Conservation (phyloP, 2,888 invertebrate genomes). For the Sarcophaga variegata region DNA sequence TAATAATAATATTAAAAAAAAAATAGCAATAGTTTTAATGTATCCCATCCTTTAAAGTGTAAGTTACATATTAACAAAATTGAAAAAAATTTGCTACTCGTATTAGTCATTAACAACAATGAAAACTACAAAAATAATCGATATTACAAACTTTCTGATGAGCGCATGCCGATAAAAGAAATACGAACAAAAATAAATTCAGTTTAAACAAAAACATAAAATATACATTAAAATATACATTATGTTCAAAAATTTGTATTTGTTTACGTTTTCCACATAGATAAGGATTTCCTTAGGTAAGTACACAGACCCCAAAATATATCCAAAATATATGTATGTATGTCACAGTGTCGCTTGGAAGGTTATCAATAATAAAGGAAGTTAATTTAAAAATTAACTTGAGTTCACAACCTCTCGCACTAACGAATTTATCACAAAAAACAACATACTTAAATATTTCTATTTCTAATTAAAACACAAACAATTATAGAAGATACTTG, state of each 20-base stretch:
- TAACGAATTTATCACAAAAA: constrained; percentile 57
- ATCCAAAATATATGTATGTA: no score
- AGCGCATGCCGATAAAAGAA: constrained; percentile 54
- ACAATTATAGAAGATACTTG: no score
- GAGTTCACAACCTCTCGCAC: constrained; percentile 50
- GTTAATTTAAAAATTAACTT: background rate
- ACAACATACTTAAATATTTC: no score
- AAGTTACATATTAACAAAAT: constrained; percentile 52
- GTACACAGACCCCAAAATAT: constrained; percentile 9
- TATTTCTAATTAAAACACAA: no score
- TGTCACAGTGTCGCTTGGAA: background rate
- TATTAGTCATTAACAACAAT: constrained; percentile 57
- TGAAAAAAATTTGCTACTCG: constrained; percentile 57
- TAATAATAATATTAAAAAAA: constrained; percentile 27
- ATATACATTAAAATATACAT: constrained; percentile 27
- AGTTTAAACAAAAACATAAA: constrained; percentile 24
- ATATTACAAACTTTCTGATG: constrained; percentile 54
- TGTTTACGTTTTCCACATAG: background rate
- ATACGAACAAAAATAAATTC: constrained; percentile 47
- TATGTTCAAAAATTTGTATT: constrained; percentile 27
- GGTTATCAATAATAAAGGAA: background rate
- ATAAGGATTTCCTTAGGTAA: constrained; percentile 34
- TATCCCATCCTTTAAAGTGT: constrained; percentile 45
- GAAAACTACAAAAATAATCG: constrained; percentile 26
- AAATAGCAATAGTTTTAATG: constrained; percentile 60